Evolutionary conservation across 2,113 vertebrate species (phyloP).

Genomic region (Montifringilla adamsi): DNA sequence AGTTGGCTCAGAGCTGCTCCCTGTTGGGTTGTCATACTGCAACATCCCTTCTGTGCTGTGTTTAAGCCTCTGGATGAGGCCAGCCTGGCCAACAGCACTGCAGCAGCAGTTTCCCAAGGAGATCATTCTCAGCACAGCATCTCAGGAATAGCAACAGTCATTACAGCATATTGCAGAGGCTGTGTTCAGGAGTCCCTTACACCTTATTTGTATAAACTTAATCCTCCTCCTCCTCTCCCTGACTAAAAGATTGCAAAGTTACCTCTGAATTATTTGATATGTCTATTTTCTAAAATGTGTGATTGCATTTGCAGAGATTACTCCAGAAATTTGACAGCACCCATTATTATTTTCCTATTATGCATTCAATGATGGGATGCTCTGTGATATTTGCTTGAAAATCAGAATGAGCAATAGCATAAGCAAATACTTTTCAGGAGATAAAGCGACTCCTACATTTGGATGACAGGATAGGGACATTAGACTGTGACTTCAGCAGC

Average conservation of each 20-base stretch:
- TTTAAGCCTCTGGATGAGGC: background rate
- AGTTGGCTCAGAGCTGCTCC: background rate
- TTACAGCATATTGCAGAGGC: background rate
- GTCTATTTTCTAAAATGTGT: background rate
- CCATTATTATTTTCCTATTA: conserved; percentile 14
- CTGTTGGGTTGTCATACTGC: background rate
- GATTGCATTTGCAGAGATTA: background rate
- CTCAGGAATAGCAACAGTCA: background rate
- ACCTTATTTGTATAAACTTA: background rate
- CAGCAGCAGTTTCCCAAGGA: background rate
- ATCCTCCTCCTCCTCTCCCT: background rate
- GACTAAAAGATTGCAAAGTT: background rate
- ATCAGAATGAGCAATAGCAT: background rate
- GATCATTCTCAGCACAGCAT: background rate
- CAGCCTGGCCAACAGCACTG: background rate
- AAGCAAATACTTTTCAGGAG: background rate
- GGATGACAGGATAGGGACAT: background rate
- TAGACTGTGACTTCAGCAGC: background rate
- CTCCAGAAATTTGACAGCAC: conserved; percentile 8
- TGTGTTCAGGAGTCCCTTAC: background rate
- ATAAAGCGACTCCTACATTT: background rate
- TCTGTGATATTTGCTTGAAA: background rate
- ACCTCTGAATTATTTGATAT: conserved; percentile 10
- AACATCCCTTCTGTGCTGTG: background rate
- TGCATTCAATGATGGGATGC: background rate